Conservation (phyloP, 2,888 invertebrate genomes). For the Chironomus tentans region DNA sequence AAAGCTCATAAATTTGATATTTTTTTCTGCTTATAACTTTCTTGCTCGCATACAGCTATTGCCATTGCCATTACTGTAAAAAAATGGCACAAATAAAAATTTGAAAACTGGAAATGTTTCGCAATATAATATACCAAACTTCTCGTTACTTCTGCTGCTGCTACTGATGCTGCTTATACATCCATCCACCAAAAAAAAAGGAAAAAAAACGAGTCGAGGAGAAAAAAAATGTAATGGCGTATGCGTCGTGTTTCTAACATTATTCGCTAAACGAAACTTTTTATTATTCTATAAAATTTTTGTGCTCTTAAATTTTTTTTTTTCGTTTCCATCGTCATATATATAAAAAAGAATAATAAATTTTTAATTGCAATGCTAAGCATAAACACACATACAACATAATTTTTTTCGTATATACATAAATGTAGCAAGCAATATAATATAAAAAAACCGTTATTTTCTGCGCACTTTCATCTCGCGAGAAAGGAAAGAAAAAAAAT, state of each 20-base stretch:
- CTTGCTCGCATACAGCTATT: conserved; percentile 11
- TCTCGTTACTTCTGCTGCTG: conserved; percentile 4
- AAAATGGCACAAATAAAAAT: conserved; percentile 19
- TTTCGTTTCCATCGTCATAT: conserved; percentile 17
- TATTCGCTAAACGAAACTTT: conserved; percentile 19
- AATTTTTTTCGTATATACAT: conserved; percentile 1
- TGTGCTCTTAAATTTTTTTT: conserved; percentile 19
- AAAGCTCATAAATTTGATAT: conserved; percentile 25
- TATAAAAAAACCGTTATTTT: conserved; percentile 23
- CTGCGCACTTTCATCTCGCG: conserved; percentile 26
- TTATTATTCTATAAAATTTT: conserved; percentile 24
- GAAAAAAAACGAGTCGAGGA: neutral
- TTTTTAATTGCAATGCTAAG: conserved; percentile 26
- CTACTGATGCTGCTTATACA: neutral
- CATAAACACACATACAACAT: conserved; percentile 20
- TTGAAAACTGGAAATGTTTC: conserved; percentile 6
- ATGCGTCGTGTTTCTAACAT: conserved; percentile 18
- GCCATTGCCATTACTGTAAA: conserved; percentile 5
- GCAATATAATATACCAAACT: conserved; percentile 8
- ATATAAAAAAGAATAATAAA: conserved; percentile 21
- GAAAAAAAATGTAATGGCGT: conserved; percentile 15
- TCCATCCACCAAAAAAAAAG: neutral
- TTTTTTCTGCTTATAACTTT: conserved; percentile 5
- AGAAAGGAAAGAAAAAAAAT: neutral
- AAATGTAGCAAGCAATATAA: neutral